These are phyloP conservation scores for Neoascia interrupta DNA, from an alignment of 2,888 invertebrate genomes.

Conservation along the genomic window DNA sequence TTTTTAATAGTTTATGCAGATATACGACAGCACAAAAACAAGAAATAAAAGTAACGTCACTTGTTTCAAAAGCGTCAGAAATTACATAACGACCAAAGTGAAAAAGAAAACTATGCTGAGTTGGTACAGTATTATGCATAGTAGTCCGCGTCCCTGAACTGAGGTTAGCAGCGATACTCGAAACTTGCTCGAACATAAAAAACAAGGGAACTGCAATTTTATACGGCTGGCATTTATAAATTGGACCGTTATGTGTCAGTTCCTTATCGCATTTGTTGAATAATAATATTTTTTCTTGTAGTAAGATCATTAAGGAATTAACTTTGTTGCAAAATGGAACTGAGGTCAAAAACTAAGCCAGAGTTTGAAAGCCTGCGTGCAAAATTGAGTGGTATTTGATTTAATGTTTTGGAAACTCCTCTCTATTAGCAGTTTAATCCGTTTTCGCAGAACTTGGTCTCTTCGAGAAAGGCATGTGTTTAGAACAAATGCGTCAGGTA, in stretches of 20 bases:
- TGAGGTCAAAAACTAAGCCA: not conserved
- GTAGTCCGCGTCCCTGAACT: too few relatives aligned
- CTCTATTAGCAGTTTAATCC: not conserved
- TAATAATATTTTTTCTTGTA: not conserved
- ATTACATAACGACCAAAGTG: too few relatives aligned
- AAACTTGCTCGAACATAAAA: too few relatives aligned
- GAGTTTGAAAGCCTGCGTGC: conserved; percentile 21
- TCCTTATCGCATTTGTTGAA: not conserved
- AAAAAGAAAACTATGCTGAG: too few relatives aligned
- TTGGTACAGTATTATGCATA: too few relatives aligned
- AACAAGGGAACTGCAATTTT: too few relatives aligned
- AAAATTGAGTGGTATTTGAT: conserved; percentile 16
- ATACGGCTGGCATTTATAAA: not conserved
- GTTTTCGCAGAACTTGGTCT: conserved; percentile 70
- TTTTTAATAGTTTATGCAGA: too few relatives aligned
- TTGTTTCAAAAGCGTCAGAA: too few relatives aligned
- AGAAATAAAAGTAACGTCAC: too few relatives aligned
- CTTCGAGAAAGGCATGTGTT: conserved; percentile 74
- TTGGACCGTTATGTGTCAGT: conserved; percentile 24
- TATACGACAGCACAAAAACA: too few relatives aligned
- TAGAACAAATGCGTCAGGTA: conserved; percentile 74
- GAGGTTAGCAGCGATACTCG: too few relatives aligned
- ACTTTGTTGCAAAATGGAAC: conserved; percentile 19
- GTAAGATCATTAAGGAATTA: too few relatives aligned
- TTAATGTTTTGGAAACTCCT: not conserved